A percentile compares a stretch with the other conserved stretches of the same genome.
These are phyloP conservation scores for Prietella phreatophila DNA, from an alignment of 2,113 vertebrate species.

Conservation along the genomic window DNA sequence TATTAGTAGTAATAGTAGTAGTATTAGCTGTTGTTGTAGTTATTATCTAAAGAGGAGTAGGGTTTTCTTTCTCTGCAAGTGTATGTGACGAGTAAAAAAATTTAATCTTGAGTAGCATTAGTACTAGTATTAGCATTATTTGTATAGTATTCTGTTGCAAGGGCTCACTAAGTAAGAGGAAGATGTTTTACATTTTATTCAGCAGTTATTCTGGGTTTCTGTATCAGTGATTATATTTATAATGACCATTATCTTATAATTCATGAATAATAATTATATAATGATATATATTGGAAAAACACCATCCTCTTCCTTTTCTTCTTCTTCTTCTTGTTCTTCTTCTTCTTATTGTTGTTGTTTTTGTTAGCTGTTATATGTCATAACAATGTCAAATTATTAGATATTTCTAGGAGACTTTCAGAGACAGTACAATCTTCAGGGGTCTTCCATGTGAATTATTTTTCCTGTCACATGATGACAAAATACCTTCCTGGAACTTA, in stretches of 20 bases:
- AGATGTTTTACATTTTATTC: neutral
- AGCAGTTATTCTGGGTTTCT: neutral
- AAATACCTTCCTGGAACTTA: neutral
- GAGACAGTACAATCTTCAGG: neutral
- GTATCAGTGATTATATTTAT: neutral
- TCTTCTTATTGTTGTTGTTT: neutral
- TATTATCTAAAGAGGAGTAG: too few relatives aligned
- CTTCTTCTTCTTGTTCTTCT: neutral
- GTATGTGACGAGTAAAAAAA: too few relatives aligned
- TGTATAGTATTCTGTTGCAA: too few relatives aligned
- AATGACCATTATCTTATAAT: neutral
- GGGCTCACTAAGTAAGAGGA: neutral
- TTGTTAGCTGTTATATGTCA: neutral
- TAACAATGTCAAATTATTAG: neutral
- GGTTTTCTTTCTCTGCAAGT: too few relatives aligned
- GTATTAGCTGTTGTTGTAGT: too few relatives aligned
- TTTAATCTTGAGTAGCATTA: neutral
- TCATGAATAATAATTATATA: neutral
- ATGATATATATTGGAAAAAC: neutral
- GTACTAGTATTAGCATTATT: neutral
- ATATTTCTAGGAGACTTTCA: neutral
- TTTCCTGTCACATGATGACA: conserved; percentile 1
- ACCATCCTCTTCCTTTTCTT: neutral
- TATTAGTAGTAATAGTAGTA: neutral
- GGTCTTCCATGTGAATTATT: neutral